A percentile compares a stretch with the other conserved stretches of the same genome.
Evolutionary conservation across 2,888 invertebrate species (phyloP).

Genomic region (Biston stratarius): DNA sequence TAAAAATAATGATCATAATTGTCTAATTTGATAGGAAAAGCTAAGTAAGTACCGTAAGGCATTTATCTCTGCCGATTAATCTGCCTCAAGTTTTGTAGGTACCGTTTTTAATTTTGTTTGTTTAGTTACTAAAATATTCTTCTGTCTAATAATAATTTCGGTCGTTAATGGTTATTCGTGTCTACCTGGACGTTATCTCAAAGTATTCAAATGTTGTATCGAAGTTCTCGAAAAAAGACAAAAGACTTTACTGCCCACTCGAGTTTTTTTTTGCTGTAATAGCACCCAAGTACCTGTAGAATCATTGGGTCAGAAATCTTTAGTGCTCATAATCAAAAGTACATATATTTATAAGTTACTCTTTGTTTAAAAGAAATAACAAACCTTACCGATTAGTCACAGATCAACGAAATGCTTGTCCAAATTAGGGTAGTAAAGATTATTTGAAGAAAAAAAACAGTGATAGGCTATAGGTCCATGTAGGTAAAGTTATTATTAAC

Average conservation of each 20-base stretch:
- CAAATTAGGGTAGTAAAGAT: slow-evolving; percentile 12
- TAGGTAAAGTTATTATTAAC: slow-evolving; percentile 22
- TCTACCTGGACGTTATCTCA: slow-evolving; percentile 26
- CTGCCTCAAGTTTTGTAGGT: slow-evolving; percentile 9
- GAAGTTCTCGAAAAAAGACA: slow-evolving; percentile 10
- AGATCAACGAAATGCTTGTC: slow-evolving; percentile 21
- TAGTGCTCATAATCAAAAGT: slow-evolving; percentile 6
- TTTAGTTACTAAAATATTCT: slow-evolving; percentile 13
- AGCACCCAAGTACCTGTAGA: background rate
- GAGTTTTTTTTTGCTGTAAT: slow-evolving; percentile 9
- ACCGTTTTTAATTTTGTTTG: slow-evolving; percentile 21
- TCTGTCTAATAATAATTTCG: background rate
- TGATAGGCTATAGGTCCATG: slow-evolving; percentile 21
- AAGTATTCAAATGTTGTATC: slow-evolving; percentile 10
- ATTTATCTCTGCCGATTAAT: slow-evolving; percentile 14
- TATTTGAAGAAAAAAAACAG: slow-evolving; percentile 2
- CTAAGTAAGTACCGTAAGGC: slow-evolving; percentile 20
- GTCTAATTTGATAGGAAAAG: slow-evolving; percentile 3
- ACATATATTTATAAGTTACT: background rate
- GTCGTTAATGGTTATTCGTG: background rate
- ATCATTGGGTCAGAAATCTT: background rate
- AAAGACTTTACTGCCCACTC: slow-evolving; percentile 23
- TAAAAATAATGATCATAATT: slow-evolving; percentile 20
- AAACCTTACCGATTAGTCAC: background rate
- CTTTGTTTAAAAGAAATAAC: slow-evolving; percentile 5